These are phyloP conservation scores for Drosophila pegasa DNA, from an alignment of 2,888 invertebrate genomes.

Conservation along the genomic window DNA sequence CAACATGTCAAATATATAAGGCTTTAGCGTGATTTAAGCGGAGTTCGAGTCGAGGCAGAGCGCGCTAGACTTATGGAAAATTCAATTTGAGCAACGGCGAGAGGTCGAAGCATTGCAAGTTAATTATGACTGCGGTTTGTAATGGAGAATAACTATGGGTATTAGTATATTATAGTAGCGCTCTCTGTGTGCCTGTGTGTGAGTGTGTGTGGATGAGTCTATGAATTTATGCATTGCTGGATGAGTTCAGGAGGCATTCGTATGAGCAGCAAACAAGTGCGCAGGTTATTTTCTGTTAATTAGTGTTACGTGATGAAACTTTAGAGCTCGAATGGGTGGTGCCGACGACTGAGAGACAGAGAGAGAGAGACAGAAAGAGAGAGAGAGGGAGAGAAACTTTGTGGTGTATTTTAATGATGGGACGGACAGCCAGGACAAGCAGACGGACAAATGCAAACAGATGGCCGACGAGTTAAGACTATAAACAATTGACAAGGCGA, in stretches of 20 bases:
- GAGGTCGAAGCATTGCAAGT: constrained; percentile 61
- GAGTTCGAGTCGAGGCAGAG: constrained; percentile 22
- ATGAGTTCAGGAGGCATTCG: constrained; percentile 44
- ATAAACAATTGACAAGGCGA: constrained; percentile 52
- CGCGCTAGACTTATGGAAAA: constrained; percentile 69
- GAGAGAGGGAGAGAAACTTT: constrained; percentile 11
- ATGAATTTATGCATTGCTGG: constrained; percentile 29
- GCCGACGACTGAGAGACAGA: constrained; percentile 23
- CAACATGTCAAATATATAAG: constrained; percentile 55
- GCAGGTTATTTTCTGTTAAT: constrained; percentile 77
- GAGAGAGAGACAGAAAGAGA: background rate
- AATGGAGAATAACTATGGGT: constrained; percentile 21
- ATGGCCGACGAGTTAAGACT: constrained; percentile 37
- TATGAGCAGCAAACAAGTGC: constrained; percentile 67
- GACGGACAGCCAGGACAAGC: constrained; percentile 11
- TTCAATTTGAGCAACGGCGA: constrained; percentile 55
- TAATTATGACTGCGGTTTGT: constrained; percentile 76
- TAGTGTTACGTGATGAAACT: constrained; percentile 78
- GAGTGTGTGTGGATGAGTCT: constrained; percentile 18
- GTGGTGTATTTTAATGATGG: constrained; percentile 54
- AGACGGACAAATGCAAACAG: constrained; percentile 10
- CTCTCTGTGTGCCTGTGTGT: background rate
- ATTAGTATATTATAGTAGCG: constrained; percentile 8
- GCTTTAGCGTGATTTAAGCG: constrained; percentile 48
- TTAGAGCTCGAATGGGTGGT: constrained; percentile 64